These are phyloP conservation scores for Ianthella basta DNA, from an alignment of 37 sponge, comb jelly and placozoan species.

Conservation along the genomic window DNA sequence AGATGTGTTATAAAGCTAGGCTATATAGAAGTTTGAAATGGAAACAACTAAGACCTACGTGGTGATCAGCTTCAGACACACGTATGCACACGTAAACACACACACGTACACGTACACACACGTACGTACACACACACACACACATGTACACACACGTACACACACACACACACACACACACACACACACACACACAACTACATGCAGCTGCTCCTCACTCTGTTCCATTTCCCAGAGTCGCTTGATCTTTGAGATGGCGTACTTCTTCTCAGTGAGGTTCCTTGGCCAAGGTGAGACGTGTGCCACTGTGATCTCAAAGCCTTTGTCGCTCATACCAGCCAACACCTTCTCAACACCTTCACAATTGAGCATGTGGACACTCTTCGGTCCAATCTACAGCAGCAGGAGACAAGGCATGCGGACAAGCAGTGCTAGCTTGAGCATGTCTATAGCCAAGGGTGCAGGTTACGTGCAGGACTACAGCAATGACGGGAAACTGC, in stretches of 20 bases:
- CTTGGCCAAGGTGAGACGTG: slow-evolving; percentile 27
- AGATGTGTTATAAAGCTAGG: too few relatives aligned
- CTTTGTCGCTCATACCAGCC: not conserved
- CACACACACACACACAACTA: too few relatives aligned
- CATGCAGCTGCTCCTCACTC: not conserved
- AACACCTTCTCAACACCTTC: not conserved
- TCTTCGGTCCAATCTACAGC: too few relatives aligned
- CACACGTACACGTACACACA: slow-evolving; percentile 28
- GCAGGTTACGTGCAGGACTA: too few relatives aligned
- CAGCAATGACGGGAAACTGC: too few relatives aligned
- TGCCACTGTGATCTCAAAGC: slow-evolving; percentile 4
- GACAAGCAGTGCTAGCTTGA: too few relatives aligned
- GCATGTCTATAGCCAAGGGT: too few relatives aligned
- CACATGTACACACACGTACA: not conserved
- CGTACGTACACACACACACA: slow-evolving; percentile 16
- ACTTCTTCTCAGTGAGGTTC: slow-evolving; percentile 5
- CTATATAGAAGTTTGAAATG: too few relatives aligned
- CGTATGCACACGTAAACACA: slow-evolving; percentile 32
- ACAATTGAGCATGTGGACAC: slow-evolving; percentile 5
- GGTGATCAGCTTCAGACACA: too few relatives aligned
- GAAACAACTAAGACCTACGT: too few relatives aligned
- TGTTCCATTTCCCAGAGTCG: slow-evolving; percentile 18
- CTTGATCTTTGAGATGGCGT: slow-evolving; percentile 5
- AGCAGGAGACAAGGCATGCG: too few relatives aligned
- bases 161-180: too few relatives aligned